Base-by-base conservation (phyloP, 2,113 vertebrate species). In the Laterallus jamaicensis region DNA sequence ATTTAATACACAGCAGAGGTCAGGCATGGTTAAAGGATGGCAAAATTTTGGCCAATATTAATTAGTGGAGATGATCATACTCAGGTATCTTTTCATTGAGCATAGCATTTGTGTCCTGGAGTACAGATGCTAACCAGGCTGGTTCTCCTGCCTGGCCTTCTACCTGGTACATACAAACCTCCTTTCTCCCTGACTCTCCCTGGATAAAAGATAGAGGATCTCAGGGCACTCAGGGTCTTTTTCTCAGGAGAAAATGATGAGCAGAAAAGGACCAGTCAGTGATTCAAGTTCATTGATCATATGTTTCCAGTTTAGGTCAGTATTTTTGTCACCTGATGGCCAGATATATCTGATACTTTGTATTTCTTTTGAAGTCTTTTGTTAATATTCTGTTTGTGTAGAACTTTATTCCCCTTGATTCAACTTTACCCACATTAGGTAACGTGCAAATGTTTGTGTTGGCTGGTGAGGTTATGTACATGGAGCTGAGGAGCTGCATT, bases 381-480 rank as follows among this genome's bases (percentile, higher is more conserved):
- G 12, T 76, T 63, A 71, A 40, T 68, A 52, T 44, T 73, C 37
- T 77, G 12, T 20, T 92, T 6, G 47, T 70, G 42, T 5, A 84
- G 40, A 81, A 70, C 44, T 78, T 32, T 44, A 26, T 89, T 82
- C 40, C 6, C 40, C 10, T 77, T 71, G 9, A 44, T 71, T 89
- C 20, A 52, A 31, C 52, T 62, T 77, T 15, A 64, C 16, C n/a
- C 42, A 47, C 5, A 4, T 64, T 9, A 75, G 63, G 19, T 5
- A 76, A 66, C 2, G 6, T 42, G 19, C 12, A 84, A 80, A 84
- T 49, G 8, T 67, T 86, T 90, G 58, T 62, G 47, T 11, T 78
- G 40, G 31, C 26, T 86, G 29, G 11, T 0, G 1, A 60, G 20
- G 29, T 22, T 71, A 35, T 0, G 0, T 64, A 40, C 8, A 26